Evolutionary conservation across 2,797 vertebrate species (phyloP), one percentile per base, ranked within the genome.

Genomic region (Phalloptychus januarius): DNA sequence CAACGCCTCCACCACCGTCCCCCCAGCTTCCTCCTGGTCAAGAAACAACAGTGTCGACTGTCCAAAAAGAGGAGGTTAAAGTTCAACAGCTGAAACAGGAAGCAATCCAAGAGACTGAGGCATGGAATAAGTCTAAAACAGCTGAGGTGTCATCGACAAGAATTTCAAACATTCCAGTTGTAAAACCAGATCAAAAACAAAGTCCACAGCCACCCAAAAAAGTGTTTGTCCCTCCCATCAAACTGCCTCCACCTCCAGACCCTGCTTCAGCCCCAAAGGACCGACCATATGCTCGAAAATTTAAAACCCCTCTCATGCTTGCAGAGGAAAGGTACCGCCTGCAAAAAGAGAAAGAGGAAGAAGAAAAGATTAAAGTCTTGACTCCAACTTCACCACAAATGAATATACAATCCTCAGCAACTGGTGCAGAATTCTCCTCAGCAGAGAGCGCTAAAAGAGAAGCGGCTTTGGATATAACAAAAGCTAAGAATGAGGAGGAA

Each of bases 261-360:
- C 77, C 93, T 25, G 63, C 86, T 50, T 86, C 91, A 46, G 72
- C 63, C 0, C 48, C 87, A n/a, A 94, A 94, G 80, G 79, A 94
- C 5, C 95, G 92, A 83, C 90, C 96, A 1, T 96, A 95, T 13
- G 90, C 94, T 73, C 94, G 95, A 87, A 98, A 97, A 94, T 99
- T 98, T 87, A 98, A 97, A 95, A 99, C 97, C 8, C 97, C 97
- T 52, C 95, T 99, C 88, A 98, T 99, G 97, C 95, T 98, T 0
- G 97, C 97, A 48, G 97, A 98, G 91, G 97, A 99, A 88, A 94
- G 93, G 72, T 99, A 95, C 71, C 96, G 96, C 38, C 96, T 94
- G 81, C 96, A 98, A 86, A 96, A 46, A 48, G 93, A 94, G 70
- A 87, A 87, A 78, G 96, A 97, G 45, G 95, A 96, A 76, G 85